phyloP scores from a whole-genome alignment of 2,113 vertebrate species.

The Sardina pilchardus region DNA sequence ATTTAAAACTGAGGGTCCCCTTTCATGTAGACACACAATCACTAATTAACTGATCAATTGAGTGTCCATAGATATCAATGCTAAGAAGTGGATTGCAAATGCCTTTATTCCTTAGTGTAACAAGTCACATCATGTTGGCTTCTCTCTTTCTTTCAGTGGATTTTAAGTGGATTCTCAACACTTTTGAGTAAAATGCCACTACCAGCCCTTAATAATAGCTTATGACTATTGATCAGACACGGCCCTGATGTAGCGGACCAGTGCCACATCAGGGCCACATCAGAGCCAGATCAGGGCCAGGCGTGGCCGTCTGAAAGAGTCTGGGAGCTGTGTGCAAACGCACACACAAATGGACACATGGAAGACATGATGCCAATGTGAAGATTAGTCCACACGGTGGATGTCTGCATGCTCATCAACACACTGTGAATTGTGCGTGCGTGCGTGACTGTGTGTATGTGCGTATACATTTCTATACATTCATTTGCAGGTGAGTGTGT shows the following conservation, averaged over 20 bases:
- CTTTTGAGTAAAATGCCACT: background rate
- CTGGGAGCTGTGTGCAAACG: background rate
- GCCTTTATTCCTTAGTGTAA: background rate
- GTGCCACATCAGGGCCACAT: background rate
- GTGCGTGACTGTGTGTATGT: background rate
- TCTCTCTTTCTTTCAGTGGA: background rate
- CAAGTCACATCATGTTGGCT: background rate
- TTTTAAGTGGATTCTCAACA: background rate
- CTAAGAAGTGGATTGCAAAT: background rate
- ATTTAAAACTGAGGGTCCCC: too few species aligned
- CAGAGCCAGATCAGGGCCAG: background rate
- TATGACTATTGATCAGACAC: background rate
- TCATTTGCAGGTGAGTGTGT: too few species aligned
- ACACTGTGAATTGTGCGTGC: background rate
- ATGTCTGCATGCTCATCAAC: slow-evolving; percentile 33
- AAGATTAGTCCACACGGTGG: slow-evolving; percentile 40
- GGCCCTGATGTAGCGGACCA: background rate
- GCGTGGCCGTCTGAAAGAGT: background rate
- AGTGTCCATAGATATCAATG: background rate
- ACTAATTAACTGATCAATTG: background rate
- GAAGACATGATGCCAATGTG: slow-evolving; percentile 36
- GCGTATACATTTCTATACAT: background rate
- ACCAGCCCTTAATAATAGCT: background rate
- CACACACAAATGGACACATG: slow-evolving; percentile 32
- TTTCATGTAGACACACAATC: background rate